phyloP scores from a whole-genome alignment of 2,797 vertebrate species.

The Poliocrania exsul region DNA sequence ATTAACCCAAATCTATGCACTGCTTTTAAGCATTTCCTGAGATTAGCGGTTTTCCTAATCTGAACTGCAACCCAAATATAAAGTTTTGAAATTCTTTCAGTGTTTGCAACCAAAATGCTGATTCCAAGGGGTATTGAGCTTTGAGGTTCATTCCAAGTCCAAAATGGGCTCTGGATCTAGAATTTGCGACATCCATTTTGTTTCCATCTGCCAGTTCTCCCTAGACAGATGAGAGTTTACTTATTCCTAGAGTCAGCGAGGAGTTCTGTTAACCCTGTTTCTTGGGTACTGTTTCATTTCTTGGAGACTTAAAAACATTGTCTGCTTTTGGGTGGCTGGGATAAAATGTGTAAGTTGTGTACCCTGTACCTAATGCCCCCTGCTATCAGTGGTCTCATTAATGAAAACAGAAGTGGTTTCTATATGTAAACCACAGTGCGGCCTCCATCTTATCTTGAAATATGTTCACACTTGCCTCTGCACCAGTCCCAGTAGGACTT shows the following conservation, averaged over 20 bases:
- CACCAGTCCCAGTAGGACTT: not conserved
- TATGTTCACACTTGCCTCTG: not conserved
- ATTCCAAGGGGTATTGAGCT: not conserved
- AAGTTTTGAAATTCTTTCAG: not conserved
- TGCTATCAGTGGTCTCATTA: not conserved
- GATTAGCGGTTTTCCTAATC: not conserved
- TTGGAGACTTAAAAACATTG: not conserved
- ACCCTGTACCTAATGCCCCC: not conserved
- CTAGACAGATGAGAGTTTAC: not conserved
- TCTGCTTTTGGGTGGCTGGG: not conserved
- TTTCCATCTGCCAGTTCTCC: not conserved
- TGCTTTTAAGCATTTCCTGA: not conserved
- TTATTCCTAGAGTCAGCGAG: not conserved
- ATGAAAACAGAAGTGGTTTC: not conserved
- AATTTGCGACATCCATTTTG: not conserved
- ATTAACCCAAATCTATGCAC: not conserved
- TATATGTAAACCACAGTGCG: not conserved
- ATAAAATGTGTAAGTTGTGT: not conserved
- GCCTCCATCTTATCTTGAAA: not conserved
- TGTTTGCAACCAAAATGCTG: not conserved
- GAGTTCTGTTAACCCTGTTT: not conserved
- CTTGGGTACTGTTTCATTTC: not conserved
- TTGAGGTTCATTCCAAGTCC: not conserved
- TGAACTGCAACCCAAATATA: not conserved
- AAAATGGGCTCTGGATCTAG: not conserved